Evolutionary conservation across 1,140 invertebrate species (phyloP).

Genomic region (Temnothorax longispinosus): DNA sequence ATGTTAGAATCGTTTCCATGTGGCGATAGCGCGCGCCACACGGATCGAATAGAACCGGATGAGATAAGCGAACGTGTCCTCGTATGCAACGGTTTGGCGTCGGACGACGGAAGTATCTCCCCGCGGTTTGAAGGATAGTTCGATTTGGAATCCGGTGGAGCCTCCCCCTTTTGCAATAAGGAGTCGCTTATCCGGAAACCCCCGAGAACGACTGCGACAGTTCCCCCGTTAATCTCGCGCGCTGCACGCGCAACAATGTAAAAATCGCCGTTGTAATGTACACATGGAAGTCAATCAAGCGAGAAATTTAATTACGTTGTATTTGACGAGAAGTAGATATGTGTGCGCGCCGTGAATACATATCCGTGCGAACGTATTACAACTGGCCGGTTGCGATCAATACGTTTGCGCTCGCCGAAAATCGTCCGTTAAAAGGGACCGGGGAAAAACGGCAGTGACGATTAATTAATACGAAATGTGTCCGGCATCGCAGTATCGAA

Average conservation of each 20-base stretch:
- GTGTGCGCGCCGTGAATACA: not conserved
- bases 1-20: conserved; percentile 49
- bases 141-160: conserved; percentile 23
- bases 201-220: not conserved
- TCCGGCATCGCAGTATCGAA: conserved; percentile 72
- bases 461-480: conserved; percentile 75
- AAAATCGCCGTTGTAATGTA: conserved; percentile 25
- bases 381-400: conserved; percentile 18
- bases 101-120: not conserved
- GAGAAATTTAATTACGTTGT: conserved; percentile 49
- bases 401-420: conserved; percentile 42
- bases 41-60: conserved; percentile 61
- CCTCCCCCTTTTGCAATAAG: not conserved
- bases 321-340: conserved; percentile 34
- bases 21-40: conserved; percentile 34
- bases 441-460: conserved; percentile 62
- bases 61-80: conserved; percentile 48
- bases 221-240: conserved; percentile 6
- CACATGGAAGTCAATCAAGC: conserved; percentile 33
- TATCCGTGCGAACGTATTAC: not conserved
- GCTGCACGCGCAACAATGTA: not conserved
- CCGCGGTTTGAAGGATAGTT: conserved; percentile 39
- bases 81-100: conserved; percentile 19
- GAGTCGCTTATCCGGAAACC: not conserved
- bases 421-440: conserved; percentile 44